These are phyloP conservation scores for Nemurella pictetii DNA, from an alignment of 2,888 invertebrate species.

Conservation along the genomic window DNA sequence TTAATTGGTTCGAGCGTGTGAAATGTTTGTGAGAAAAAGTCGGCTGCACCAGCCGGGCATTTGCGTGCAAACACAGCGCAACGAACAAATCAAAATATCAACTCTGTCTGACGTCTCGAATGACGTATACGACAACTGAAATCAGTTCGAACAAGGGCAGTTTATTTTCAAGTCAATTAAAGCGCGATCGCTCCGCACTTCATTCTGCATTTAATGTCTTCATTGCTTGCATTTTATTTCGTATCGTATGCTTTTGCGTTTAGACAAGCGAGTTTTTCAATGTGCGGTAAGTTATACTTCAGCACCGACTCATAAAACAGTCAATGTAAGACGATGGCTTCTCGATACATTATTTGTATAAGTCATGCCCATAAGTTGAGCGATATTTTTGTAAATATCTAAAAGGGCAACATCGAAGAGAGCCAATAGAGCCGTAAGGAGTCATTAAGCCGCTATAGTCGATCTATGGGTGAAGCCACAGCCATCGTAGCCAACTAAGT, in stretches of 20 bases:
- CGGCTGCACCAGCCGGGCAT: background rate
- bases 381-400: background rate
- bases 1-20: slow-evolving; percentile 7
- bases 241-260: background rate
- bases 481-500: too few species aligned
- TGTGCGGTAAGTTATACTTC: background rate
- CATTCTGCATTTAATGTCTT: background rate
- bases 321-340: too few species aligned
- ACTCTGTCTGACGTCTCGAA: background rate
- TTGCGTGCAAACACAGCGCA: background rate
- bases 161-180: background rate
- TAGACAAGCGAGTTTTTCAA: background rate
- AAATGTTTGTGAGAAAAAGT: background rate
- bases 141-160: background rate
- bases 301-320: background rate
- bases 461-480: too few species aligned
- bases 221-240: background rate
- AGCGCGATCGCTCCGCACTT: background rate
- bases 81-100: background rate
- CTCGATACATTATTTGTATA: background rate
- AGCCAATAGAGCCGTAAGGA: background rate
- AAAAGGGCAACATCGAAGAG: background rate
- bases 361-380: background rate
- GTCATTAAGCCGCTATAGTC: too few species aligned
- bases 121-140: background rate